phyloP scores from a whole-genome alignment of 2,113 vertebrate species.

The Otus sunia region DNA sequence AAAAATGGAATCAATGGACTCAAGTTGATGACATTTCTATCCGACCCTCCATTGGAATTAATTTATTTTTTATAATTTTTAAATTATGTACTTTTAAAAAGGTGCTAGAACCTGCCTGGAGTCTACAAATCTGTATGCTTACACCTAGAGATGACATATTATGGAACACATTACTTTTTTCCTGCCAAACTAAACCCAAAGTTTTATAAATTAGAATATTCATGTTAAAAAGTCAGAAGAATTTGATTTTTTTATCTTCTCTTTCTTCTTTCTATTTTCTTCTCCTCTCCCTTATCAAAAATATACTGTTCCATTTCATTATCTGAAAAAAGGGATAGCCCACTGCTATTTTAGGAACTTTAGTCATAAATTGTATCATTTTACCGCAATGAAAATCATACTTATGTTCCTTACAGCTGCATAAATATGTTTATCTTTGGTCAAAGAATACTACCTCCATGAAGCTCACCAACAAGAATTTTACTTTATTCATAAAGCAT shows the following conservation, averaged over 20 bases:
- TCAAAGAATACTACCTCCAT: not conserved
- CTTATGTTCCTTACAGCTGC: not conserved
- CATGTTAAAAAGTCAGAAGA: not conserved
- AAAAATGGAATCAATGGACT: conserved; percentile 30
- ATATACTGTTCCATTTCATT: not conserved
- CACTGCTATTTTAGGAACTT: not conserved
- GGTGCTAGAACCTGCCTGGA: not conserved
- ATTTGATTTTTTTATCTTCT: not conserved
- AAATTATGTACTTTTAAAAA: not conserved
- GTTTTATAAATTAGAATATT: not conserved
- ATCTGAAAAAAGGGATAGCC: not conserved
- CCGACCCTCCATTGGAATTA: not conserved
- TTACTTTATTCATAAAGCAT: not conserved
- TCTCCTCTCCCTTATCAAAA: not conserved
- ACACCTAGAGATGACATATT: not conserved
- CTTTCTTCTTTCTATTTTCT: not conserved
- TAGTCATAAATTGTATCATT: not conserved
- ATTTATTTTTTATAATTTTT: not conserved
- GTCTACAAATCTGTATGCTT: not conserved
- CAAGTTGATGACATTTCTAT: not conserved
- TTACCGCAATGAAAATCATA: not conserved
- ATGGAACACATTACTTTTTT: not conserved
- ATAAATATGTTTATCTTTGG: not conserved
- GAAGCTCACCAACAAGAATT: not conserved
- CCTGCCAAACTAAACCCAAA: not conserved